Conservation (phyloP, 1,140 invertebrate genomes). For the Lepidurus couesii region DNA sequence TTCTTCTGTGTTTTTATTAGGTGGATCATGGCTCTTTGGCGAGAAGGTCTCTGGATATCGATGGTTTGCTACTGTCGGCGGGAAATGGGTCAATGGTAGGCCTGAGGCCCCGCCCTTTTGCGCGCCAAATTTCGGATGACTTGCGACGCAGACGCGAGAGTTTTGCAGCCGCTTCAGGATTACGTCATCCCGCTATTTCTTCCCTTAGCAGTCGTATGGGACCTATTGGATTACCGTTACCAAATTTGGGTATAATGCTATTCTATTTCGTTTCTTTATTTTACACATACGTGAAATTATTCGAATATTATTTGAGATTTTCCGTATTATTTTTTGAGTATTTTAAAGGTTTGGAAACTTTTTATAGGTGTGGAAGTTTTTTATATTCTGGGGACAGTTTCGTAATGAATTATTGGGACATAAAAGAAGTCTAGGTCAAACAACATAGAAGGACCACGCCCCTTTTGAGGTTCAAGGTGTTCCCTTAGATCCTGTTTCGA, state of each 20-base stretch:
- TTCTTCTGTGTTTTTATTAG: slow-evolving; percentile 25
- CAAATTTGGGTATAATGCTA: slow-evolving; percentile 23
- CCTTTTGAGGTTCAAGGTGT: background rate
- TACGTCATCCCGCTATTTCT: slow-evolving; percentile 34
- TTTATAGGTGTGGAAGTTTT: no score
- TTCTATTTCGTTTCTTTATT: background rate
- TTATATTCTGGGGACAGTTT: no score
- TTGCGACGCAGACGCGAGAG: slow-evolving; percentile 45
- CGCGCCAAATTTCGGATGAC: slow-evolving; percentile 47
- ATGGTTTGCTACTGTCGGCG: slow-evolving; percentile 28
- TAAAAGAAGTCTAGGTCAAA: no score
- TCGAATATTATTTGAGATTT: no score
- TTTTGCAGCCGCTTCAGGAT: slow-evolving; percentile 44
- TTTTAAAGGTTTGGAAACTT: no score
- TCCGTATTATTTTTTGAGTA: no score
- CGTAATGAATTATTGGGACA: no score
- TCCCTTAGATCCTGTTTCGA: background rate
- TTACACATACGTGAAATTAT: no score
- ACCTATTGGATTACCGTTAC: slow-evolving; percentile 6
- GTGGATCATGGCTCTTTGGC: slow-evolving; percentile 35
- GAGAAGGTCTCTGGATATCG: slow-evolving; percentile 31
- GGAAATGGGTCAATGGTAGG: slow-evolving; percentile 39
- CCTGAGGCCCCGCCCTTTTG: slow-evolving; percentile 42
- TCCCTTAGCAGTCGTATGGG: background rate
- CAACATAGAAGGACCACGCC: background rate